Percentiles rank a stretch among this genome's conserved stretches.
Conservation (phyloP, 1,140 invertebrate genomes). For the Brachionus calyciflorus region DNA sequence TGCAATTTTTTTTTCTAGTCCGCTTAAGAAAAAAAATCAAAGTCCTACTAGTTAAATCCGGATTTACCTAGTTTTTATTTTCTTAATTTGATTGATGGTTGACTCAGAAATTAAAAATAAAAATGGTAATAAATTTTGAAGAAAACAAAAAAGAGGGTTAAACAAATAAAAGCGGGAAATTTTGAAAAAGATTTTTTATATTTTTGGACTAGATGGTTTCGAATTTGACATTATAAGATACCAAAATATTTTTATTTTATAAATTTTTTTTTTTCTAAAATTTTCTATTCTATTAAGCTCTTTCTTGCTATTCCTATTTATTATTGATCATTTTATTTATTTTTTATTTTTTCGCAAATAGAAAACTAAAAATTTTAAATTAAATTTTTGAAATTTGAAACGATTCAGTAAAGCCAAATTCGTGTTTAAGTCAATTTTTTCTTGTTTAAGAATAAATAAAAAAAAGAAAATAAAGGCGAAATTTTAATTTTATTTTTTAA, state of each 20-base stretch:
- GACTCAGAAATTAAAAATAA: background rate
- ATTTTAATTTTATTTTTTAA: no score
- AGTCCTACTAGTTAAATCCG: constrained; percentile 6
- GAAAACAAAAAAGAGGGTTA: constrained; percentile 5
- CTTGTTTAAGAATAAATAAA: no score
- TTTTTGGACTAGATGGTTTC: background rate
- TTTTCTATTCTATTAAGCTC: no score
- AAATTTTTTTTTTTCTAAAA: constrained; percentile 1
- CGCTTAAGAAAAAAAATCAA: background rate
- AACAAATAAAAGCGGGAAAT: background rate
- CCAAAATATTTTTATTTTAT: background rate
- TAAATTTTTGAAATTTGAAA: constrained; percentile 42
- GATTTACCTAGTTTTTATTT: constrained; percentile 33
- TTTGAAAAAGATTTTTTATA: no score
- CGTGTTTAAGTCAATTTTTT: constrained; percentile 34
- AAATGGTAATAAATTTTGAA: background rate
- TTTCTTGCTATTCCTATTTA: no score
- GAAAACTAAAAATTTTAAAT: constrained; percentile 4
- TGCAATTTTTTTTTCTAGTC: background rate
- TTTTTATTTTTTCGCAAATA: no score
- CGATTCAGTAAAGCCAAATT: background rate
- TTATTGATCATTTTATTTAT: constrained; percentile 41
- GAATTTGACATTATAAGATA: background rate
- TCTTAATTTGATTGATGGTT: background rate
- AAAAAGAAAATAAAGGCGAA: no score